A percentile compares a stretch with the other conserved stretches of the same genome.
phyloP scores from a whole-genome alignment of 2,113 vertebrate genomes.

The Lepus europaeus region DNA sequence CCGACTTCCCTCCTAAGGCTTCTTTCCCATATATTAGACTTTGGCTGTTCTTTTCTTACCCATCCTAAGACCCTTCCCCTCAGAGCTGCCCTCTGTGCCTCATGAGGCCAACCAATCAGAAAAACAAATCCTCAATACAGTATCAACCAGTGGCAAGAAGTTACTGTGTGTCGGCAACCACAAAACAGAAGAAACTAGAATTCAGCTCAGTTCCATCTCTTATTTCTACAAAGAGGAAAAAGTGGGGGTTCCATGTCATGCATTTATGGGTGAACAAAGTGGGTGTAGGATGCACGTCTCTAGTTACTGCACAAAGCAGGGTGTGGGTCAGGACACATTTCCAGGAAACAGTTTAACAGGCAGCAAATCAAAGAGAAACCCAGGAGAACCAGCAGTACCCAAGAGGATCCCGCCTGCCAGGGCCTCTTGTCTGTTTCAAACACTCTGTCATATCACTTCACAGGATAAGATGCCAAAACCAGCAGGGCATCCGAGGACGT shows the following conservation, averaged over 20 bases:
- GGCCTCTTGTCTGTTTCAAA: neutral
- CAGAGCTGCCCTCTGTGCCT: neutral
- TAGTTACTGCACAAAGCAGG: rapidly evolving
- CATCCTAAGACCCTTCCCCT: neutral
- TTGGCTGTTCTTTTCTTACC: neutral
- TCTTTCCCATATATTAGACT: neutral
- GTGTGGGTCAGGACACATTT: neutral
- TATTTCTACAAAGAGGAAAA: neutral
- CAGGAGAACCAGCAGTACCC: neutral
- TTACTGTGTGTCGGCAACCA: neutral
- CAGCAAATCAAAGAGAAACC: neutral
- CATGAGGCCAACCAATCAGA: neutral
- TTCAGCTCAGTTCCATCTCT: too few species aligned
- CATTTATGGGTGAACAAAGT: neutral
- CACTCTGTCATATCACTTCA: neutral
- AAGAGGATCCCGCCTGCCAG: neutral
- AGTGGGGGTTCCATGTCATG: neutral
- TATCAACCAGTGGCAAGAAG: neutral
- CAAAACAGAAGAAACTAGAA: neutral
- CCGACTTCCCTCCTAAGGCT: neutral
- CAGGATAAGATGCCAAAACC: neutral
- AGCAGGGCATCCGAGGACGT: neutral
- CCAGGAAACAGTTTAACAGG: neutral
- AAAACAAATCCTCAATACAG: neutral
- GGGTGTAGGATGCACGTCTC: neutral